Percentiles rank a stretch among this genome's conserved stretches.
phyloP scores from a whole-genome alignment of 2,797 vertebrate species.

The Ispidina picta region DNA sequence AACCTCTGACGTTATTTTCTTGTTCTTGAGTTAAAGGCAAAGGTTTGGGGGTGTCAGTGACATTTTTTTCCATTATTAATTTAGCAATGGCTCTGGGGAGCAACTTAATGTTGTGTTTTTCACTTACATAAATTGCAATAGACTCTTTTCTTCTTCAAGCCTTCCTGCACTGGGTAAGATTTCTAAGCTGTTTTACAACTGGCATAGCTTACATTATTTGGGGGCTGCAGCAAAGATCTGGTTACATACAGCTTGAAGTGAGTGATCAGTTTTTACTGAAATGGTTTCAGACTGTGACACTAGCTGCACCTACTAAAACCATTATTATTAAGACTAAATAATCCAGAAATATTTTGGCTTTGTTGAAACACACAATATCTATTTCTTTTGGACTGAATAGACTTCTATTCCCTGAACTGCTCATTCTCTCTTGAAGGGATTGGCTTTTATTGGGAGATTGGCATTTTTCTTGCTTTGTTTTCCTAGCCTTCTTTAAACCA shows the following conservation, averaged over 20 bases:
- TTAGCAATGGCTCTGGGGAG: background rate
- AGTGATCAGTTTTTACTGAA: background rate
- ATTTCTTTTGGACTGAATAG: background rate
- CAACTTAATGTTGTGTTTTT: conserved; percentile 20
- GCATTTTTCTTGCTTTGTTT: conserved; percentile 17
- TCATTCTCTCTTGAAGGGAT: background rate
- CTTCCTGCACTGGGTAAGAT: background rate
- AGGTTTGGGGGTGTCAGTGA: background rate
- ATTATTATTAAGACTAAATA: background rate
- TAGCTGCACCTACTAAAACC: background rate
- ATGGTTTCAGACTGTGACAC: background rate
- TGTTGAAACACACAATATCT: background rate
- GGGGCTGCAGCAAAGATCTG: background rate
- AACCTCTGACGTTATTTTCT: background rate
- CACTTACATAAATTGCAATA: conserved; percentile 15
- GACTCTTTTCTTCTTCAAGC: conserved; percentile 16
- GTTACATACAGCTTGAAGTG: background rate
- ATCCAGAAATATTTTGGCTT: background rate
- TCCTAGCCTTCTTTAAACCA: background rate
- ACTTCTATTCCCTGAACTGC: background rate
- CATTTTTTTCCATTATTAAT: conserved; percentile 44
- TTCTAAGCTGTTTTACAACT: background rate
- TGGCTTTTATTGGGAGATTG: background rate
- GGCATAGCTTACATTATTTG: background rate
- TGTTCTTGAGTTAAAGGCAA: background rate